Evolutionary conservation across 2,888 invertebrate genomes (phyloP).

Genomic region (Erpobdella octoculata): DNA sequence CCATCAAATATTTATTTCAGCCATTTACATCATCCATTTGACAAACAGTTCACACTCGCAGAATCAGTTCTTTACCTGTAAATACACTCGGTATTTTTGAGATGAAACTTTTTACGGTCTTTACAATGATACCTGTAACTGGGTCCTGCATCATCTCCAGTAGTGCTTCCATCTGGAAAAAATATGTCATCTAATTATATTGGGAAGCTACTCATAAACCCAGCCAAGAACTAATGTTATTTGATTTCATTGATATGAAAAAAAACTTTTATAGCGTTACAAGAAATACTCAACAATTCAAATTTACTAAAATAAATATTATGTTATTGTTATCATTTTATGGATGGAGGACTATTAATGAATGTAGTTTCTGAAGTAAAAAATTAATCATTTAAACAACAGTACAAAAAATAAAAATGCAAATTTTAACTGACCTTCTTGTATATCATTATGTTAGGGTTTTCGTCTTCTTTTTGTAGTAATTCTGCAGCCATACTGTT

Average conservation of each 20-base stretch:
- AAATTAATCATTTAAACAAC: neutral
- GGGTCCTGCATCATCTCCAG: conserved; percentile 94
- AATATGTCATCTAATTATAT: too few relatives aligned
- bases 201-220: too few relatives aligned
- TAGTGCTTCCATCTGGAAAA: conserved; percentile 56
- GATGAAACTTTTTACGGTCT: conserved; percentile 97
- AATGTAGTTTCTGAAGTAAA: neutral
- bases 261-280: too few relatives aligned
- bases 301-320: too few relatives aligned
- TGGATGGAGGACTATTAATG: too few relatives aligned
- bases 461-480: conserved; percentile 16
- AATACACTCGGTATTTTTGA: conserved; percentile 95
- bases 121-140: conserved; percentile 81
- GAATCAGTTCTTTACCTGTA: conserved; percentile 56
- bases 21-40: neutral
- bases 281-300: too few relatives aligned
- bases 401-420: neutral
- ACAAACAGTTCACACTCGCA: neutral
- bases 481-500: neutral
- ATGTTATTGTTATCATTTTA: too few relatives aligned
- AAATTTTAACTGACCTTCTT: conserved; percentile 23
- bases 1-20: neutral
- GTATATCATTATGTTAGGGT: conserved; percentile 20
- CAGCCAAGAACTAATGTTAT: too few relatives aligned
- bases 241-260: too few relatives aligned